phyloP scores from a whole-genome alignment of 2,797 vertebrate genomes.

The Chloroceryle inda region DNA sequence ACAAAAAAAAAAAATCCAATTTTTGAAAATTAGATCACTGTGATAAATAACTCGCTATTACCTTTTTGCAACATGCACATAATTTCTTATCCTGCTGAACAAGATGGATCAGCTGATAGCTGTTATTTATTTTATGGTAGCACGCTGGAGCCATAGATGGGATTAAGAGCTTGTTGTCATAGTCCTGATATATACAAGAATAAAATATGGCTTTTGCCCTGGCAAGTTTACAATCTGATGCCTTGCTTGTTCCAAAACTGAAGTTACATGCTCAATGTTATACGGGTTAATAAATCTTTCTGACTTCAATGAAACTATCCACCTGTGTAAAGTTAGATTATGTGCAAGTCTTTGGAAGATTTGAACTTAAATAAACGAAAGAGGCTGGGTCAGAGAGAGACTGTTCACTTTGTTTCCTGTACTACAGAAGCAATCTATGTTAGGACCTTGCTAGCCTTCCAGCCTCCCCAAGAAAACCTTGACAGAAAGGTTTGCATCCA shows the following conservation, averaged over 20 bases:
- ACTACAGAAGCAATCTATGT: not conserved
- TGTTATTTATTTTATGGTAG: conserved; percentile 53
- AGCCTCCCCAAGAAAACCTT: not conserved
- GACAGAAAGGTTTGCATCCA: not conserved
- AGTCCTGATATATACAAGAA: conserved; percentile 41
- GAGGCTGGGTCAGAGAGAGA: not conserved
- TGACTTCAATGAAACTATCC: conserved; percentile 45
- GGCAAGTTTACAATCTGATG: conserved; percentile 54
- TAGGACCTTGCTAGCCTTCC: not conserved
- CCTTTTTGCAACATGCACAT: conserved; percentile 12
- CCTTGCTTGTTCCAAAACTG: conserved; percentile 50
- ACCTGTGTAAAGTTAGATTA: conserved; percentile 59
- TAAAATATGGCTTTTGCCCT: conserved; percentile 54
- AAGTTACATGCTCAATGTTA: conserved; percentile 5
- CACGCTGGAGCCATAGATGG: conserved; percentile 17
- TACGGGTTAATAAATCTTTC: conserved; percentile 59
- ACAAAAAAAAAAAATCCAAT: not conserved
- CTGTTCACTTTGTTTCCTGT: not conserved
- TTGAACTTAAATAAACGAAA: conserved; percentile 6
- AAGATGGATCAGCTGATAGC: conserved; percentile 40
- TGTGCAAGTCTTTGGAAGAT: conserved; percentile 15
- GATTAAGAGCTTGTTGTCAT: conserved; percentile 65
- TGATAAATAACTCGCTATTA: conserved; percentile 35
- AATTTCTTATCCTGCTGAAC: conserved; percentile 33
- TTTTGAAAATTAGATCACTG: conserved; percentile 27